Conservation (phyloP, 2,888 invertebrate species). For the Ormyrus nitidulus region DNA sequence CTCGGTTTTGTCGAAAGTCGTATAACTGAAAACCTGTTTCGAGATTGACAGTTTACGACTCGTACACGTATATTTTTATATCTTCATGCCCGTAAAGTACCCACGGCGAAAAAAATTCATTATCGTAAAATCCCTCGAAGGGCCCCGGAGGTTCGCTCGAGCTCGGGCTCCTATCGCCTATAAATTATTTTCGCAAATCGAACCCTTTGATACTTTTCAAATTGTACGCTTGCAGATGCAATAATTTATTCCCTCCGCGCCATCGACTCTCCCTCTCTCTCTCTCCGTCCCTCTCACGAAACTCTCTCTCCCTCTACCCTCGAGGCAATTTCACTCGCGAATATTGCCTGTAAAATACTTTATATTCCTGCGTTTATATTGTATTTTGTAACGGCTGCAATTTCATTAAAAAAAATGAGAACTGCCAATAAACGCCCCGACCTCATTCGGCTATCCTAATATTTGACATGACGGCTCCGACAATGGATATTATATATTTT, state of each 20-base stretch:
- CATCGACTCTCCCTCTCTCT: conserved; percentile 8
- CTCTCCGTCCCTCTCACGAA: conserved; percentile 12
- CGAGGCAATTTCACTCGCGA: conserved; percentile 54
- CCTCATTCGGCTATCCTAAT: conserved; percentile 43
- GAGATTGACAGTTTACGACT: conserved; percentile 59
- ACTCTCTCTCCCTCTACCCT: conserved; percentile 9
- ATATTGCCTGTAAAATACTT: conserved; percentile 56
- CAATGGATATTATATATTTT: conserved; percentile 37
- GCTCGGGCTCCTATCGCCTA: conserved; percentile 46
- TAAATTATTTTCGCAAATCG: conserved; percentile 59
- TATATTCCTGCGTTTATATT: conserved; percentile 49
- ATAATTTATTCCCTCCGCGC: conserved; percentile 55
- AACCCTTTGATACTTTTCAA: conserved; percentile 59
- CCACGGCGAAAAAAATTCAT: conserved; percentile 56
- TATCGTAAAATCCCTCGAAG: conserved; percentile 59
- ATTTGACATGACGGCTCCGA: conserved; percentile 46
- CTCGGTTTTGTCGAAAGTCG: conserved; percentile 58
- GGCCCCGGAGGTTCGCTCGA: conserved; percentile 38
- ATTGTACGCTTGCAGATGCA: conserved; percentile 58
- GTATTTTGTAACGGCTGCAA: conserved; percentile 45
- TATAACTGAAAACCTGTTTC: conserved; percentile 59
- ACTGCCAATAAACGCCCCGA: conserved; percentile 27
- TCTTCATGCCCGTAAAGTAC: conserved; percentile 58
- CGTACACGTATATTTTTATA: conserved; percentile 56
- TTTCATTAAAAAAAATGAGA: conserved; percentile 43